phyloP scores from a whole-genome alignment of 2,113 vertebrate species.

The Collichthys lucidus region DNA sequence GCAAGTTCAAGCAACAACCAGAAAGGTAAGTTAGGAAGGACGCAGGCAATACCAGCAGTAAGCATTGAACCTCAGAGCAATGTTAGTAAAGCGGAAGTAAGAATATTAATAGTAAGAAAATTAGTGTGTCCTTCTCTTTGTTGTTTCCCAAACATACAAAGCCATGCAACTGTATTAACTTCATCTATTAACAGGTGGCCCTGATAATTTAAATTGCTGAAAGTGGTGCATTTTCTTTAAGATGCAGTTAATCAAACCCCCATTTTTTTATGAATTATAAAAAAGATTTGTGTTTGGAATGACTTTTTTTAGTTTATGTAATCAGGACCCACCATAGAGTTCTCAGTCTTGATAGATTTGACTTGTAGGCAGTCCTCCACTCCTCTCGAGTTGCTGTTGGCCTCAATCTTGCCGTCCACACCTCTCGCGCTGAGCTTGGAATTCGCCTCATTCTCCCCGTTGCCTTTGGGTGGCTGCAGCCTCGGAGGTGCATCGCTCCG shows the following conservation, averaged over 20 bases:
- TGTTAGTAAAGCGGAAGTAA: conserved; percentile 64
- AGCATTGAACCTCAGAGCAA: neutral
- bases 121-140: neutral
- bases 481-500: conserved; percentile 88
- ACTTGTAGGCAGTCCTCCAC: conserved; percentile 89
- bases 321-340: conserved; percentile 89
- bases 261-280: neutral
- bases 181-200: neutral
- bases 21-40: conserved; percentile 65
- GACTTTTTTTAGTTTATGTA: no score
- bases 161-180: neutral
- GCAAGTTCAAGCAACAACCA: conserved; percentile 80
- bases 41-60: conserved; percentile 45
- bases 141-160: conserved; percentile 1
- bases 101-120: conserved; percentile 15
- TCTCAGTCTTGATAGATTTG: conserved; percentile 95
- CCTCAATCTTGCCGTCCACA: conserved; percentile 84
- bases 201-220: neutral
- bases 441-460: conserved; percentile 88
- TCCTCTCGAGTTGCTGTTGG: conserved; percentile 87
- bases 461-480: conserved; percentile 87
- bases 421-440: conserved; percentile 83
- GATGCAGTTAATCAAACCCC: conserved; percentile 6
- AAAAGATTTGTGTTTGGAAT: neutral
- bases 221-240: neutral